phyloP scores from a whole-genome alignment of 2,888 invertebrate genomes.

The Stenoptilia bipunctidactyla region DNA sequence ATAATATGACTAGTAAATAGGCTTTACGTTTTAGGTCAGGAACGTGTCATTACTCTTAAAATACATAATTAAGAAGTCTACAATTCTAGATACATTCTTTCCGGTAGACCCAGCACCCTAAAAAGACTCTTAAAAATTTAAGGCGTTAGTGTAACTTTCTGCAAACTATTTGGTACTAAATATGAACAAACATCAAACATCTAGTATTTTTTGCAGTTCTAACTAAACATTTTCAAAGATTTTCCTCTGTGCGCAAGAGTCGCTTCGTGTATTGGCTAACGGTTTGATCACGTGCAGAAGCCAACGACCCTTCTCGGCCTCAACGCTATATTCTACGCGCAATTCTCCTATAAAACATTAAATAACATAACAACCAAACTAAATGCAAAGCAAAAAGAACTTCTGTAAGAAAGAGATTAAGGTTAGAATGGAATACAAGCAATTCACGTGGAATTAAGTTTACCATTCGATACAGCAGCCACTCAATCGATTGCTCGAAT shows the following conservation, averaged over 20 bases:
- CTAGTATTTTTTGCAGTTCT: constrained; percentile 27
- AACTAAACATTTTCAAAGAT: constrained; percentile 37
- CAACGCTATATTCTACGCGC: constrained; percentile 62
- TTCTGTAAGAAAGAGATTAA: constrained; percentile 4
- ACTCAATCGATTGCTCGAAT: constrained; percentile 35
- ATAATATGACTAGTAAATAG: too few species aligned
- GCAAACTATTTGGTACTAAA: too few species aligned
- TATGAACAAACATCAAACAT: too few species aligned
- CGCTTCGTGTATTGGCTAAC: constrained; percentile 54
- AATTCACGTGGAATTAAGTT: neutral
- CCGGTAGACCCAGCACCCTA: too few species aligned
- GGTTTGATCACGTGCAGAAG: constrained; percentile 64
- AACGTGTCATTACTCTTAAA: too few species aligned
- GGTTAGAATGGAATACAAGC: neutral
- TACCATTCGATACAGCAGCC: constrained; percentile 17
- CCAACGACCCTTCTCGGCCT: constrained; percentile 67
- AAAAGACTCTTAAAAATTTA: too few species aligned
- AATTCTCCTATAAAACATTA: constrained; percentile 23
- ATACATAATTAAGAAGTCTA: too few species aligned
- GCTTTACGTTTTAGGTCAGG: too few species aligned
- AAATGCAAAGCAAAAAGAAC: constrained; percentile 13
- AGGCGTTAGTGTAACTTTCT: too few species aligned
- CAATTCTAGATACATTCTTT: too few species aligned
- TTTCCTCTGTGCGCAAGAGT: constrained; percentile 55
- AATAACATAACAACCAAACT: constrained; percentile 19